phyloP scores from a whole-genome alignment of 1,140 invertebrate species.

The Saccostrea echinata region DNA sequence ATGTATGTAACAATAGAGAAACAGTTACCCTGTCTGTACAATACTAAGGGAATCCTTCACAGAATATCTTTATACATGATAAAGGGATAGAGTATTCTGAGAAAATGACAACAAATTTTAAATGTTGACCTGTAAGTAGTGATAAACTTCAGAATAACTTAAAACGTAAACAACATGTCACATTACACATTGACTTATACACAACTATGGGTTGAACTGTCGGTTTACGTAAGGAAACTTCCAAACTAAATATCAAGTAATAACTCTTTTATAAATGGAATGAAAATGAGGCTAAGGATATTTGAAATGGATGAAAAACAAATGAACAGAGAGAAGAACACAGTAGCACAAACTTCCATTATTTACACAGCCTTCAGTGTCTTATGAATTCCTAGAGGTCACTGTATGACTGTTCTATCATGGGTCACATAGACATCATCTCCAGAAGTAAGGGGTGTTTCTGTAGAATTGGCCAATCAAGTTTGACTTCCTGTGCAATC shows the following conservation, averaged over 20 bases:
- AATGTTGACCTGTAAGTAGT: background rate
- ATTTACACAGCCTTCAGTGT: background rate
- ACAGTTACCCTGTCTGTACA: no score
- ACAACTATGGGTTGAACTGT: background rate
- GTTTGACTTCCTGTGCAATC: constrained; percentile 51
- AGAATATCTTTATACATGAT: no score
- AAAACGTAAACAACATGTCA: background rate
- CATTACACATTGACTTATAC: background rate
- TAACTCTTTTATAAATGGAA: background rate
- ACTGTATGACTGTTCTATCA: background rate
- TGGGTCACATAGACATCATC: constrained; percentile 51
- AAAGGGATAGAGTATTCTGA: background rate
- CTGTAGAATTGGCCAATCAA: constrained; percentile 56
- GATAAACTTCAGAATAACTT: background rate
- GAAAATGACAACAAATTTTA: background rate
- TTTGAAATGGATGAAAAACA: background rate
- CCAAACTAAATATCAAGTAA: background rate
- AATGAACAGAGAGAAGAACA: background rate
- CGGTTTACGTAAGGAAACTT: background rate
- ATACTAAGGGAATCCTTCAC: no score
- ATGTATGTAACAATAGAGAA: no score
- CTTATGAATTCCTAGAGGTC: background rate
- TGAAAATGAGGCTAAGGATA: background rate
- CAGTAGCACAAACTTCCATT: background rate
- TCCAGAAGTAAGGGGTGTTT: constrained; percentile 57